phyloP scores from a whole-genome alignment of 2,113 vertebrate species.

The Pelecanoides urinatrix region DNA sequence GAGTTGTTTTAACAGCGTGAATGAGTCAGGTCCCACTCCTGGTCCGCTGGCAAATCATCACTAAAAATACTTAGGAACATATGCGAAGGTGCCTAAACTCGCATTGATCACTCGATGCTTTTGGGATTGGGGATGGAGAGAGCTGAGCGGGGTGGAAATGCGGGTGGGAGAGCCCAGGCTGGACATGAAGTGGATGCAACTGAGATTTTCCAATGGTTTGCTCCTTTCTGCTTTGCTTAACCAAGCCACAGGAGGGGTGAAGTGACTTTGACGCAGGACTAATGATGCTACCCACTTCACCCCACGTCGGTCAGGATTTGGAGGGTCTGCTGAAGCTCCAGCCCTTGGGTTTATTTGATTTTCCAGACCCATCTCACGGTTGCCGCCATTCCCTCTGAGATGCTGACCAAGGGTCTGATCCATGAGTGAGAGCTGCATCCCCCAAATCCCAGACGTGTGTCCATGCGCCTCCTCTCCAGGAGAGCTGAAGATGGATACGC shows the following conservation, averaged over 20 bases:
- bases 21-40: background rate
- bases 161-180: background rate
- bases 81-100: background rate
- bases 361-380: background rate
- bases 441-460: background rate
- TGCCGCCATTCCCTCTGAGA: rapidly evolving
- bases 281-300: background rate
- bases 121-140: background rate
- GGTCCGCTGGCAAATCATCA: background rate
- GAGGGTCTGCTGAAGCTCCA: background rate
- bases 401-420: background rate
- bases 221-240: background rate
- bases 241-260: background rate
- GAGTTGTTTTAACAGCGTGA: background rate
- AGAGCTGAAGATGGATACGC: background rate
- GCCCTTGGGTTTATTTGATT: background rate
- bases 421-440: background rate
- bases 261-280: background rate
- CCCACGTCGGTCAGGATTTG: rapidly evolving
- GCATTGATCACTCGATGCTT: rapidly evolving
- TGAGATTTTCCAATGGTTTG: background rate
- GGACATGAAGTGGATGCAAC: background rate
- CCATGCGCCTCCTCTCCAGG: rapidly evolving
- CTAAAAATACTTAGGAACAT: rapidly evolving
- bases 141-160: background rate